Conservation (phyloP, 2,797 vertebrate genomes). For the Odontamblyopus rebecca region DNA sequence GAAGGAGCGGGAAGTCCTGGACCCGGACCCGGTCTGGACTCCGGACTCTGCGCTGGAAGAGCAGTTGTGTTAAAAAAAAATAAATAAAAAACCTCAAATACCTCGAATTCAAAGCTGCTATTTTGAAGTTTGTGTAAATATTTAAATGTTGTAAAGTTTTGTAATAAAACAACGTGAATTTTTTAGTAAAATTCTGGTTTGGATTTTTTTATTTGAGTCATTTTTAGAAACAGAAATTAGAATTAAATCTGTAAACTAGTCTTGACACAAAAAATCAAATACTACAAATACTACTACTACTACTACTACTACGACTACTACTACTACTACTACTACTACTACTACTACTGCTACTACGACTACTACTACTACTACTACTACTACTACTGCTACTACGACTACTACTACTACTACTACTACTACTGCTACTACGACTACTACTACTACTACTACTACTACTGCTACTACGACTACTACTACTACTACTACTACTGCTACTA, state of each 20-base stretch:
- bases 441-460: not conserved
- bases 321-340: not conserved
- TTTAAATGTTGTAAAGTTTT: slow-evolving; percentile 37
- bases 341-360: not conserved
- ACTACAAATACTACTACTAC: not conserved
- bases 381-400: not conserved
- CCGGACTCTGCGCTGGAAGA: not conserved
- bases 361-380: not conserved
- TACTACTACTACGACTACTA: not conserved
- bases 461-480: no score
- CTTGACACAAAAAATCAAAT: no score
- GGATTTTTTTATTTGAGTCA: not conserved
- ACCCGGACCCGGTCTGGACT: not conserved
- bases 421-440: not conserved
- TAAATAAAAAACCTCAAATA: slow-evolving; percentile 23
- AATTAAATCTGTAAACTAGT: no score
- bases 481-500: no score
- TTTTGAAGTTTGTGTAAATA: slow-evolving; percentile 10
- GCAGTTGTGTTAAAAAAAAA: not conserved
- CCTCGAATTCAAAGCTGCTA: slow-evolving; percentile 67
- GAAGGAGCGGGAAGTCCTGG: no score
- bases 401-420: not conserved
- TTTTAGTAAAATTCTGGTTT: not conserved
- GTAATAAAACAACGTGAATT: slow-evolving; percentile 57
- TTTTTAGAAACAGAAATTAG: no score